Percentiles rank a stretch among this genome's conserved stretches.
phyloP scores from a whole-genome alignment of 2,888 invertebrate genomes.

The Scaptomyza flava region DNA sequence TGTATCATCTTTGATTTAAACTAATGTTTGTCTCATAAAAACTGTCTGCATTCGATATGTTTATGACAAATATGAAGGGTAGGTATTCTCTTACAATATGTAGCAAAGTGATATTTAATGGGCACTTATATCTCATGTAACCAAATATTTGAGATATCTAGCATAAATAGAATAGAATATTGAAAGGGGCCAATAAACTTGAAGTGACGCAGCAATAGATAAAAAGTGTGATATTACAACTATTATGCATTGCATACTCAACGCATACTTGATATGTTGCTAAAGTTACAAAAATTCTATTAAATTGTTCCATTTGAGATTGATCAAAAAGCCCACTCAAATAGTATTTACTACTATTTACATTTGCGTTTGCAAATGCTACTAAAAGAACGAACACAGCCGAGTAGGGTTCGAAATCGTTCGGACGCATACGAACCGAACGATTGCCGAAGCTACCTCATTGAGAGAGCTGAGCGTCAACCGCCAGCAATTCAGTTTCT shows the following conservation, averaged over 20 bases:
- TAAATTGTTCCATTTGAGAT: constrained; percentile 23
- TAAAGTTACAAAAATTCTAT: constrained; percentile 41
- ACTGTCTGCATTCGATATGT: constrained; percentile 55
- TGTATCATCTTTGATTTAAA: constrained; percentile 35
- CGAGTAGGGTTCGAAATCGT: constrained; percentile 4
- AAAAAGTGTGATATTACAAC: constrained; percentile 29
- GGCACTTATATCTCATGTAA: constrained; percentile 36
- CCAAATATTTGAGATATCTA: constrained; percentile 34
- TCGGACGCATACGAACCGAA: constrained; percentile 28
- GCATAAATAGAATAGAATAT: constrained; percentile 27
- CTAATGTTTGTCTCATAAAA: constrained; percentile 38
- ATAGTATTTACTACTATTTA: constrained; percentile 38
- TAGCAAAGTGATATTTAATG: constrained; percentile 41
- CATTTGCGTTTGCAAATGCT: constrained; percentile 13
- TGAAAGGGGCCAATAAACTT: constrained; percentile 38
- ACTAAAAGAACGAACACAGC: constrained; percentile 22
- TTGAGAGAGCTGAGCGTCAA: constrained; percentile 20
- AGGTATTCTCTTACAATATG: constrained; percentile 38
- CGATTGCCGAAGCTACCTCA: constrained; percentile 20
- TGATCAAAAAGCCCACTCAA: not conserved
- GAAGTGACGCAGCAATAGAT: constrained; percentile 8
- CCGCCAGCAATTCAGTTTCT: constrained; percentile 54
- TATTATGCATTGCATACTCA: constrained; percentile 8
- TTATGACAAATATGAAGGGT: constrained; percentile 36
- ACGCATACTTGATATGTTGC: not conserved